Percentiles rank a stretch among this genome's conserved stretches.
These are phyloP conservation scores for Sardina pilchardus DNA, from an alignment of 2,113 vertebrate species.

Conservation along the genomic window DNA sequence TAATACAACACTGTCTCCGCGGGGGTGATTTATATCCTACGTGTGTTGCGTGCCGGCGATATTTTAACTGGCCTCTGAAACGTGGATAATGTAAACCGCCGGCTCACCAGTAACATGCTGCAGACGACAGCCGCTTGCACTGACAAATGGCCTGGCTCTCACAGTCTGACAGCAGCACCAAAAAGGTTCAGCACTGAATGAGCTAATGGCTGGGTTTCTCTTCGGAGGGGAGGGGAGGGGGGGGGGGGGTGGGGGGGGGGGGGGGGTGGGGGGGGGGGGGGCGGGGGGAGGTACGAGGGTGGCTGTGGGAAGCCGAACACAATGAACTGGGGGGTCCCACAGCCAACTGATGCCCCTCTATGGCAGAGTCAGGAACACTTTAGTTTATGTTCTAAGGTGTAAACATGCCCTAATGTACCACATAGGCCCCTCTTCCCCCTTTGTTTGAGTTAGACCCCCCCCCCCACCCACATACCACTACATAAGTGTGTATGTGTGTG, in stretches of 20 bases:
- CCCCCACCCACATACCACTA: background rate
- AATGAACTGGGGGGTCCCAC: background rate
- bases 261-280: background rate
- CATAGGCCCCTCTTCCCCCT: background rate
- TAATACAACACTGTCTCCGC: background rate
- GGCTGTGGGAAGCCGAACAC: background rate
- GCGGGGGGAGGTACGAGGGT: background rate
- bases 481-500: background rate
- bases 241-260: background rate
- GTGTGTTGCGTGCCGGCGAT: background rate
- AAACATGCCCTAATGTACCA: background rate
- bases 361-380: background rate
- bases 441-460: background rate
- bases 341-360: background rate
- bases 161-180: background rate
- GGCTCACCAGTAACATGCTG: background rate
- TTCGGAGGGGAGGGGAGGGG: background rate
- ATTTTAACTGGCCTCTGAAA: constrained; percentile 11
- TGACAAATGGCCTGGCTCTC: background rate
- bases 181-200: background rate
- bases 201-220: background rate
- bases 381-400: background rate
- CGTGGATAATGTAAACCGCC: background rate
- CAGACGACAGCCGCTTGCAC: background rate
- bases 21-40: background rate